Conservation (phyloP, 1,140 invertebrate species). For the Contarinia nasturtii region DNA sequence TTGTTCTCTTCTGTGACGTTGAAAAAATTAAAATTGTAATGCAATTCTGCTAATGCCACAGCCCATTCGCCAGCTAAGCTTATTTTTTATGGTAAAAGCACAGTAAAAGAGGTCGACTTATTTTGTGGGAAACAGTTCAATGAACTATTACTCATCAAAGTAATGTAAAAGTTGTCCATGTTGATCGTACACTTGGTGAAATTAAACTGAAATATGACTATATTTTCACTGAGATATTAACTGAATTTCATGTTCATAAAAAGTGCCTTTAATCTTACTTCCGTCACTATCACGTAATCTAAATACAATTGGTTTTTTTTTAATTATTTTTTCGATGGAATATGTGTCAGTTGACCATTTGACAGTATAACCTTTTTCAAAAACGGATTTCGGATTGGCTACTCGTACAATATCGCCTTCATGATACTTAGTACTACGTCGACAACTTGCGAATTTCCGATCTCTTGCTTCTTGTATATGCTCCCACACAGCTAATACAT, state of each 20-base stretch:
- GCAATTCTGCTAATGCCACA: neutral
- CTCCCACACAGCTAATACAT: neutral
- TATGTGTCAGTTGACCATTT: slow-evolving; percentile 15
- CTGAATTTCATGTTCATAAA: neutral
- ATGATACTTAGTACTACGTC: slow-evolving; percentile 2
- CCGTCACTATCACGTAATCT: neutral
- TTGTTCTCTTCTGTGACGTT: neutral
- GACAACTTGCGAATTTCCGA: neutral
- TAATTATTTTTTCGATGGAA: slow-evolving; percentile 8
- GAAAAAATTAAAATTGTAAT: neutral
- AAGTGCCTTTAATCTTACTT: neutral
- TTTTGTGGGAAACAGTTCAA: too few relatives aligned
- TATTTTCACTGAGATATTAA: neutral
- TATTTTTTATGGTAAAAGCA: too few relatives aligned
- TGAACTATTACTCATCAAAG: too few relatives aligned
- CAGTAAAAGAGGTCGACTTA: too few relatives aligned
- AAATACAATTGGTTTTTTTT: neutral
- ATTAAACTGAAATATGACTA: too few relatives aligned
- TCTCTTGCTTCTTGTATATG: neutral
- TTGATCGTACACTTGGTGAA: too few relatives aligned
- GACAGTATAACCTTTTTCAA: slow-evolving; percentile 14
- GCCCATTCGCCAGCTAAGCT: too few relatives aligned
- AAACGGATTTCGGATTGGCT: slow-evolving; percentile 10
- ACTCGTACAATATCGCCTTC: slow-evolving; percentile 14
- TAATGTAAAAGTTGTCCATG: too few relatives aligned